Conservation (phyloP, 2,888 invertebrate genomes). For the Epiblema foenella region DNA sequence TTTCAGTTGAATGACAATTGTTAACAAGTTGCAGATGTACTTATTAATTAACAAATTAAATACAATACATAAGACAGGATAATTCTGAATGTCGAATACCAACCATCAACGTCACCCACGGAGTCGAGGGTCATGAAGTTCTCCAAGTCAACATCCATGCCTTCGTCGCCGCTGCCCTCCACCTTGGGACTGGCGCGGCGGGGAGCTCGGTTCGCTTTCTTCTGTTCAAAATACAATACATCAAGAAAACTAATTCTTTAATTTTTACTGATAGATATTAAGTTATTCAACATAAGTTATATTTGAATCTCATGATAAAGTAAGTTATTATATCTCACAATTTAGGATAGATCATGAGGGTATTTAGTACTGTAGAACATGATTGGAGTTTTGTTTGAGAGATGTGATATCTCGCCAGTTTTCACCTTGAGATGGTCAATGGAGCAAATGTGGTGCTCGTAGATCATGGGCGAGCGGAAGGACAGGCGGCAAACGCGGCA, state of each 20-base stretch:
- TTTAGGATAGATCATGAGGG: background rate
- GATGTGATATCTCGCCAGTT: too few species aligned
- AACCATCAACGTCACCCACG: conserved; percentile 93
- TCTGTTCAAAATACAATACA: conserved; percentile 52
- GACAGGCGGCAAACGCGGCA: conserved; percentile 91
- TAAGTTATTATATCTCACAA: background rate
- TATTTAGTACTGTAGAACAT: too few species aligned
- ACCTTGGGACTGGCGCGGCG: conserved; percentile 82
- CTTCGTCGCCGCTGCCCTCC: conserved; percentile 88
- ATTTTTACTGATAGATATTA: background rate
- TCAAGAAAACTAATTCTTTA: background rate
- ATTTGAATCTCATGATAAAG: background rate
- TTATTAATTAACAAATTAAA: too few species aligned
- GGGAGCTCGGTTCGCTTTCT: conserved; percentile 68
- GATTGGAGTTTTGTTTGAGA: too few species aligned
- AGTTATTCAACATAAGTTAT: background rate
- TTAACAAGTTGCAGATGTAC: too few species aligned
- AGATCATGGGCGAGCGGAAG: conserved; percentile 93
- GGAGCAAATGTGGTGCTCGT: conserved; percentile 93
- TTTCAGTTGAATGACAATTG: too few species aligned
- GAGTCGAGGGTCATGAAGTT: conserved; percentile 96
- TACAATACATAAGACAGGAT: too few species aligned
- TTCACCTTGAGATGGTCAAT: conserved; percentile 91
- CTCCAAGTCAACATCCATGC: conserved; percentile 90
- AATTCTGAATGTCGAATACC: conserved; percentile 50